A percentile compares a stretch with the other conserved stretches of the same genome.
Conservation (phyloP, 2,113 vertebrate genomes). For the Benitochromis conjunctus region DNA sequence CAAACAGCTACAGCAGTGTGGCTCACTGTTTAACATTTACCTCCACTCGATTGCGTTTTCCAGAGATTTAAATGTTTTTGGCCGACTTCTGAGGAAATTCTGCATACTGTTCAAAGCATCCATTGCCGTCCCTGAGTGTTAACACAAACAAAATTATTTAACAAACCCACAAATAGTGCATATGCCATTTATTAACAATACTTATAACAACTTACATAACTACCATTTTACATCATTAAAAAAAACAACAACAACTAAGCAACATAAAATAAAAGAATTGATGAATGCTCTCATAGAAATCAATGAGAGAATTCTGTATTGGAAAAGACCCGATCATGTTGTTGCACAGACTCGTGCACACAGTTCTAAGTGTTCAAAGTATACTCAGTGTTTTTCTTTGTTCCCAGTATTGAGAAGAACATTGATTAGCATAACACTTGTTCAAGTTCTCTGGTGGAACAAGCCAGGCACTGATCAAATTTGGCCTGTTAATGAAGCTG, state of each 20-base stretch:
- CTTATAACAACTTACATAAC: background rate
- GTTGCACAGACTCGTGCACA: background rate
- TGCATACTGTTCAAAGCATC: constrained; percentile 99
- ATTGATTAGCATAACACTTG: background rate
- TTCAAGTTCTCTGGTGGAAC: background rate
- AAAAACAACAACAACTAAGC: background rate
- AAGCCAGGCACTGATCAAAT: background rate
- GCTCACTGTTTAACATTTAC: constrained; percentile 52
- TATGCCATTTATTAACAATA: background rate
- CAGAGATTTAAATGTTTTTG: constrained; percentile 95
- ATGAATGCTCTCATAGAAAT: background rate
- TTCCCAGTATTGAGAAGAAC: background rate
- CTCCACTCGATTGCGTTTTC: constrained; percentile 99
- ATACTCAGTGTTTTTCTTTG: background rate
- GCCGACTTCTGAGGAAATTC: constrained; percentile 96
- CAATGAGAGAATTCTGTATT: background rate
- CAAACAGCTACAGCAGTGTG: background rate
- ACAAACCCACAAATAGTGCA: background rate
- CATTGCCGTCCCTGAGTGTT: constrained; percentile 90
- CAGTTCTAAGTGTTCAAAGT: background rate
- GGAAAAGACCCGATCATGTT: background rate
- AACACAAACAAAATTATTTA: background rate
- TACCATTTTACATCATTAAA: background rate
- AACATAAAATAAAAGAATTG: background rate
- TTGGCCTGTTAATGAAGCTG: background rate